A percentile compares a stretch with the other conserved stretches of the same genome.
These are phyloP conservation scores for Bombylius major DNA, from an alignment of 2,888 invertebrate species.

Conservation along the genomic window DNA sequence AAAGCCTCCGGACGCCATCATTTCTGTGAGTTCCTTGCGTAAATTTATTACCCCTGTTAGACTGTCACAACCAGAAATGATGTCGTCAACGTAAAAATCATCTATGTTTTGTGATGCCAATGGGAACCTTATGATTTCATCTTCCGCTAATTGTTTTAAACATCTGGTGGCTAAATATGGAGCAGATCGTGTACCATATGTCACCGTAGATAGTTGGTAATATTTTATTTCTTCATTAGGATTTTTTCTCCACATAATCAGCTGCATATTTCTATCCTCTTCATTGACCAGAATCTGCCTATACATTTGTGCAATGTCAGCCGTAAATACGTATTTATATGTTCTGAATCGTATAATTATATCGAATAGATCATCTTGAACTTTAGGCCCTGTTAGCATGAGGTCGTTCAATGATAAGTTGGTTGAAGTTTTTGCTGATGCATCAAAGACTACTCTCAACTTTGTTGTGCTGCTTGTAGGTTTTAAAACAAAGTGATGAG, in stretches of 20 bases:
- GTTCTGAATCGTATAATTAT: conserved; percentile 2
- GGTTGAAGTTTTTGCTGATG: background rate
- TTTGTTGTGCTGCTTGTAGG: background rate
- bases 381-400: conserved; percentile 3
- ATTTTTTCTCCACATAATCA: background rate
- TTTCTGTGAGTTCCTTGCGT: background rate
- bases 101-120: conserved; percentile 8
- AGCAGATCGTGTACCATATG: conserved; percentile 3
- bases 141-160: background rate
- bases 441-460: background rate
- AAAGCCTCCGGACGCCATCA: too few relatives aligned
- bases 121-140: background rate
- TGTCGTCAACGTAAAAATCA: conserved; percentile 17
- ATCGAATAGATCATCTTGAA: conserved; percentile 6
- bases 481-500: background rate
- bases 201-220: conserved; percentile 24
- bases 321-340: conserved; percentile 15
- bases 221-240: conserved; percentile 20
- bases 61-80: conserved; percentile 11
- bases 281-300: conserved; percentile 1
- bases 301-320: conserved; percentile 13
- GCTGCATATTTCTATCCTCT: background rate
- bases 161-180: background rate
- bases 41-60: background rate
- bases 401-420: background rate